Percentiles rank a stretch among this genome's conserved stretches.
Conservation (phyloP, 1,140 invertebrate genomes). For the Calephelis nemesis region DNA sequence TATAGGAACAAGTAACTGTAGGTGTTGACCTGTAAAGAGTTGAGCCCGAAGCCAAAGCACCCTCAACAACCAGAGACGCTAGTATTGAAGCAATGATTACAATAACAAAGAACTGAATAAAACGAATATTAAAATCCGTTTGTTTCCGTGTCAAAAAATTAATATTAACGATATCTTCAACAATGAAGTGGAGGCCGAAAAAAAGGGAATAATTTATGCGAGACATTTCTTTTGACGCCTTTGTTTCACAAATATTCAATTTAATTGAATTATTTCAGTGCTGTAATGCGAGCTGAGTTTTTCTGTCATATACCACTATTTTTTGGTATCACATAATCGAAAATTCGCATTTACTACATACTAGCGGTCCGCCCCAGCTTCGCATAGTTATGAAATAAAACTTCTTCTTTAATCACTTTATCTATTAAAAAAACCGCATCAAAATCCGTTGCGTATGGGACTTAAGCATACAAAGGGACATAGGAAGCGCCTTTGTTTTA, state of each 20-base stretch:
- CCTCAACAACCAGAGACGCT: slow-evolving; percentile 25
- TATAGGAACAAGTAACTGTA: slow-evolving; percentile 1
- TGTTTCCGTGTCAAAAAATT: slow-evolving; percentile 69
- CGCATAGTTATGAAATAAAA: no score
- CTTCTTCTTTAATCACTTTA: no score
- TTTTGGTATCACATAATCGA: no score
- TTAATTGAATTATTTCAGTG: slow-evolving; percentile 54
- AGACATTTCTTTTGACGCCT: slow-evolving; percentile 67
- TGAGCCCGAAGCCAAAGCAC: slow-evolving; percentile 26
- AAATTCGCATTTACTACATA: no score
- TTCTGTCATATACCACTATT: neutral
- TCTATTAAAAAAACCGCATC: no score
- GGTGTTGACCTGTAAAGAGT: slow-evolving; percentile 17
- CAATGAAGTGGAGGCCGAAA: slow-evolving; percentile 53
- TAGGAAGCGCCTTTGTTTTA: no score
- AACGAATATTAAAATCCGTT: slow-evolving; percentile 57
- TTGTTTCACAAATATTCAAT: slow-evolving; percentile 62
- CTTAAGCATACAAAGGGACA: no score
- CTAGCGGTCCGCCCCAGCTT: no score
- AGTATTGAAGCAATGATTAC: slow-evolving; percentile 43
- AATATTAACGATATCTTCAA: slow-evolving; percentile 71
- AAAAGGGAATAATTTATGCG: slow-evolving; percentile 62
- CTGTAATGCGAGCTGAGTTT: slow-evolving; percentile 10
- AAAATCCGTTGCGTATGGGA: no score
- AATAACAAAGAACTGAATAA: slow-evolving; percentile 61